Evolutionary conservation across 2,113 vertebrate species (phyloP).

Genomic region (Bombycilla garrulus): DNA sequence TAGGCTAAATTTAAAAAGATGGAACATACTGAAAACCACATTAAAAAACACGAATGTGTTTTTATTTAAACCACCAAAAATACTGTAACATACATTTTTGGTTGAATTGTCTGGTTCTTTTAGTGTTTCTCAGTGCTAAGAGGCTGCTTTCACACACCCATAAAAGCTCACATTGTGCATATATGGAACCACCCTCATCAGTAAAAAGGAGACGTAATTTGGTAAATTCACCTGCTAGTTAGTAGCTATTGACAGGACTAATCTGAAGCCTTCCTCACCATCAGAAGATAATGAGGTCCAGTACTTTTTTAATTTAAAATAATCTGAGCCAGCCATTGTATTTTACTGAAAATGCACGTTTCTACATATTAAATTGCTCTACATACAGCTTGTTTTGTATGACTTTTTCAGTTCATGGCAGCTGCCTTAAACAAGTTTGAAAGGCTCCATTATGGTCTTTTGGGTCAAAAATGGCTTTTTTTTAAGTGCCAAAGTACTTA

Average conservation of each 20-base stretch:
- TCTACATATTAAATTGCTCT: constrained; percentile 44
- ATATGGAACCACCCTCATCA: neutral
- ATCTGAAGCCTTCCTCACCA: constrained; percentile 19
- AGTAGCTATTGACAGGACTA: constrained; percentile 19
- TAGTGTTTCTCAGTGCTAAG: neutral
- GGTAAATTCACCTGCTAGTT: constrained; percentile 22
- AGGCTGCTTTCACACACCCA: neutral
- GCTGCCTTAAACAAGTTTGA: constrained; percentile 57
- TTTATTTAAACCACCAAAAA: constrained; percentile 56
- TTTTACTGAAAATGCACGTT: constrained; percentile 62
- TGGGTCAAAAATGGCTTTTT: constrained; percentile 5
- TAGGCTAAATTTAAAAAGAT: constrained; percentile 62
- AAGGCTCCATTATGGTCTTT: constrained; percentile 47
- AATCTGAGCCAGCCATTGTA: constrained; percentile 33
- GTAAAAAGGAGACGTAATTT: neutral
- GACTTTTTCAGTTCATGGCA: constrained; percentile 24
- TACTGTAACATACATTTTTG: constrained; percentile 56
- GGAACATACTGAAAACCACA: constrained; percentile 40
- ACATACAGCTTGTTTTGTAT: constrained; percentile 24
- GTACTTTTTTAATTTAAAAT: constrained; percentile 21
- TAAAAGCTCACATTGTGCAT: constrained; percentile 12
- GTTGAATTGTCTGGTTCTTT: constrained; percentile 13
- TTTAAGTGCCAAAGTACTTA: constrained; percentile 59
- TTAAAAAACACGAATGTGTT: constrained; percentile 32
- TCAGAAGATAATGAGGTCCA: constrained; percentile 2